These are phyloP conservation scores for Thamnophis sirtalis DNA, from an alignment of 2,113 vertebrate genomes.

Conservation along the genomic window DNA sequence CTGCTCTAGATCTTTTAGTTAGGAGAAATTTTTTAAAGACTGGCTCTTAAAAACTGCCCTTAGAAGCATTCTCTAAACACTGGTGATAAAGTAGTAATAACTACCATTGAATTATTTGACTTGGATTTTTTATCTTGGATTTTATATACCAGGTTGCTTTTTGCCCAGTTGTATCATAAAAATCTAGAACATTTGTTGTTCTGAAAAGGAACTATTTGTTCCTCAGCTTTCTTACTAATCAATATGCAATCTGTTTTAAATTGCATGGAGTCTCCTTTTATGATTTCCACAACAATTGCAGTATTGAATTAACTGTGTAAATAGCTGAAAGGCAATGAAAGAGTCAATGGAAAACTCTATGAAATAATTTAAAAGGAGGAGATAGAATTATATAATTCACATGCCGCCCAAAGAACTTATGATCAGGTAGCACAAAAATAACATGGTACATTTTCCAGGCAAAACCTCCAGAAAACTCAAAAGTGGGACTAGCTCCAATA, in stretches of 20 bases:
- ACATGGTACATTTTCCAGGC: not conserved
- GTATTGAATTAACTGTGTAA: not conserved
- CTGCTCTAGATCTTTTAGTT: not conserved
- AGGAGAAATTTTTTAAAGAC: not conserved
- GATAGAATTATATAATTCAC: not conserved
- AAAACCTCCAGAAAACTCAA: not conserved
- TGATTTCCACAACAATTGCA: not conserved
- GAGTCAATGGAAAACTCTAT: not conserved
- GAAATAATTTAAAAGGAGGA: not conserved
- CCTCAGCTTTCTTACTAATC: not conserved
- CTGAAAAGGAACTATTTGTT: not conserved
- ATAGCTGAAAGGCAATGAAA: not conserved
- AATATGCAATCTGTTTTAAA: not conserved
- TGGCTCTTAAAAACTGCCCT: not conserved
- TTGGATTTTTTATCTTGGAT: not conserved
- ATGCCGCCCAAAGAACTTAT: not conserved
- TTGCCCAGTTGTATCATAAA: not conserved
- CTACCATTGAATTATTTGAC: not conserved
- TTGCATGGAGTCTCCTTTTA: not conserved
- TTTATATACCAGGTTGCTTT: not conserved
- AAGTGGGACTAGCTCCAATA: not conserved
- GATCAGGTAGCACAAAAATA: not conserved
- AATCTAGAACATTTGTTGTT: not conserved
- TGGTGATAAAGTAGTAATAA: not conserved
- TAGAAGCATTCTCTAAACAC: not conserved